Percentiles rank a stretch among this genome's conserved stretches.
These are phyloP conservation scores for Ips typographus DNA, from an alignment of 1,140 invertebrate species.

Conservation along the genomic window DNA sequence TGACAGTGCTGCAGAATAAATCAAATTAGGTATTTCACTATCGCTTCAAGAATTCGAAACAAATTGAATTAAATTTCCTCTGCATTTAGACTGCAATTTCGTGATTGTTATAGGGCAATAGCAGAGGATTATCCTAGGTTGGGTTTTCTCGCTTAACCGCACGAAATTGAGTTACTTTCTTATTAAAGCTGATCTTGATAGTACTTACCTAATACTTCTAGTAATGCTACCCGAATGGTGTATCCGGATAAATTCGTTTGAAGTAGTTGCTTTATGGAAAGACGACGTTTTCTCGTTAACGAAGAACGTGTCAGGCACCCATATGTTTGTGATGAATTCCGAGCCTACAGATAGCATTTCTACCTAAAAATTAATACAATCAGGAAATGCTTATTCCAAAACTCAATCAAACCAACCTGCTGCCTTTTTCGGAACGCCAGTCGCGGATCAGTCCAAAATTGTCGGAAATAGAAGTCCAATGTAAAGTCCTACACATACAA, in stretches of 20 bases:
- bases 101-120: background rate
- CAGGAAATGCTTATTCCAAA: background rate
- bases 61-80: conserved; percentile 1
- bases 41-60: background rate
- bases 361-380: conserved; percentile 53
- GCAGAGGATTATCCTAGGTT: too few relatives aligned
- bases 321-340: conserved; percentile 96
- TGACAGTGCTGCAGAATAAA: background rate
- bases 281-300: conserved; percentile 98
- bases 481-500: conserved; percentile 83
- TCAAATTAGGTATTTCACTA: too few relatives aligned
- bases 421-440: conserved; percentile 85
- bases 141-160: too few relatives aligned
- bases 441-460: conserved; percentile 96
- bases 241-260: conserved; percentile 95
- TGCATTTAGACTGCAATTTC: conserved; percentile 2
- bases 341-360: conserved; percentile 88
- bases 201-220: conserved; percentile 87
- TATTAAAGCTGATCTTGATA: background rate
- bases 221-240: conserved; percentile 92
- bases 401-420: conserved; percentile 51
- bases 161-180: background rate
- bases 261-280: conserved; percentile 96
- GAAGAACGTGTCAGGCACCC: conserved; percentile 98
- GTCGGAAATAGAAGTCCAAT: conserved; percentile 97